These are phyloP conservation scores for Planococcus citri DNA, from an alignment of 1,140 invertebrate species.

Conservation along the genomic window DNA sequence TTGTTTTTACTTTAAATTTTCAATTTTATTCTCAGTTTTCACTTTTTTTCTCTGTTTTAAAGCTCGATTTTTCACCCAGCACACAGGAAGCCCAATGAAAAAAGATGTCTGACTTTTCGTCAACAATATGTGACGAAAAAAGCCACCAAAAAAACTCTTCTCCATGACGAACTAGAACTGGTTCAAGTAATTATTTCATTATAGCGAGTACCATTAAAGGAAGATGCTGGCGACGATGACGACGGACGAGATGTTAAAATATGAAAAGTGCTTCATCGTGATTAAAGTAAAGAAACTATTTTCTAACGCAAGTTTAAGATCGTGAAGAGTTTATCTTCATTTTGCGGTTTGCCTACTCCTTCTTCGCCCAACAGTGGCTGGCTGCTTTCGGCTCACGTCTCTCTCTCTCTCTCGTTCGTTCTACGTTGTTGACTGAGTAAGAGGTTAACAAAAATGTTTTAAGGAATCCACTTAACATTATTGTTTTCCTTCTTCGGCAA, in stretches of 20 bases:
- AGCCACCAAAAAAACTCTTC: too few relatives aligned
- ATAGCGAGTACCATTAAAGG: neutral
- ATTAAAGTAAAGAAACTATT: neutral
- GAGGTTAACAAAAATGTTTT: conserved; percentile 18
- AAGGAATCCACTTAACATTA: conserved; percentile 11
- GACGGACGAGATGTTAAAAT: neutral
- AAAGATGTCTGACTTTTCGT: too few relatives aligned
- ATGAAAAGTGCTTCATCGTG: conserved; percentile 16
- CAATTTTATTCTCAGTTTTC: too few relatives aligned
- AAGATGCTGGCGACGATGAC: too few relatives aligned
- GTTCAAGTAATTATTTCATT: conserved; percentile 15
- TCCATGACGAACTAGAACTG: too few relatives aligned
- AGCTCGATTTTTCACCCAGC: too few relatives aligned
- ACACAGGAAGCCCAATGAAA: too few relatives aligned
- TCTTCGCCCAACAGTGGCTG: neutral
- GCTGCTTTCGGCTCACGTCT: too few relatives aligned
- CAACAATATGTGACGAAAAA: too few relatives aligned
- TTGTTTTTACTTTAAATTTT: too few relatives aligned
- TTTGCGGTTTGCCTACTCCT: neutral
- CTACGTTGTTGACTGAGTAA: neutral
- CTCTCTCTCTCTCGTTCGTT: neutral
- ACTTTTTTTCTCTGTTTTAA: too few relatives aligned
- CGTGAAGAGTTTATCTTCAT: conserved; percentile 17
- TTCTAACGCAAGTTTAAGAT: neutral
- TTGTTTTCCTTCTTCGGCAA: conserved; percentile 11